Base-by-base conservation (phyloP, 1,140 invertebrate genomes). In the Matsumurasca onukii region DNA sequence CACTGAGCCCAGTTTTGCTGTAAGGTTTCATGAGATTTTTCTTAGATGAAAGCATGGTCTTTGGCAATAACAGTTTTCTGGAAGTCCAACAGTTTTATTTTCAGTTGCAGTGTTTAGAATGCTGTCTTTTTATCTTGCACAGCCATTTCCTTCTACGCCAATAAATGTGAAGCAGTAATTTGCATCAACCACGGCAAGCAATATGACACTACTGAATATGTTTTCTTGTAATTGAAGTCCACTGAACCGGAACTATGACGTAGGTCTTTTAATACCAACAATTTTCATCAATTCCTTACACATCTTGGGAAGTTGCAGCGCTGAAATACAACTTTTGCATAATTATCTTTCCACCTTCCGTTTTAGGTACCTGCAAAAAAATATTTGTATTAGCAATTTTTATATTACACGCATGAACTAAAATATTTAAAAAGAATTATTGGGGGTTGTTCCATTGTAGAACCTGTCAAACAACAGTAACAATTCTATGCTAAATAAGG, bases 41-140 rank as follows among this genome's bases (percentile, higher is more conserved):
- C 2, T 13, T 68, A 30, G 51, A 24, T 66, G 66, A 70, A 70
- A 70, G 49, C 66, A 69, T 70, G 66, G 67, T 70, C 69, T 61
- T 57, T 66, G 67, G 61, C 25, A 30, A 69, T 68, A 61, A 70
- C 69, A 51, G 24, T 67, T 52, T 2, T 68, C 45, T 3, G 68
- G 68, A 24, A 68, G 12, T 22, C 62, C 45, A 49, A 69, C 34
- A 3, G 29, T 30, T 31, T 69, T 69, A 30, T 39, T 69, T 31
- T 69, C 68, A 34, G 67, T 67, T 51, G 68, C 68, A 29, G 31
- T 52, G 30, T 69, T 69, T 63, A 69, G 30, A 29, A 20, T 66
- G 30, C 27, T 45, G 27, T 69, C 63, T 17, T 48, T 2, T 31
- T 45, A 69, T 34, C 52, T 57, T 45, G 68, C 63, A 31, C 68